Conservation (phyloP, 1,140 invertebrate species). For the Leguminivora glycinivorella region DNA sequence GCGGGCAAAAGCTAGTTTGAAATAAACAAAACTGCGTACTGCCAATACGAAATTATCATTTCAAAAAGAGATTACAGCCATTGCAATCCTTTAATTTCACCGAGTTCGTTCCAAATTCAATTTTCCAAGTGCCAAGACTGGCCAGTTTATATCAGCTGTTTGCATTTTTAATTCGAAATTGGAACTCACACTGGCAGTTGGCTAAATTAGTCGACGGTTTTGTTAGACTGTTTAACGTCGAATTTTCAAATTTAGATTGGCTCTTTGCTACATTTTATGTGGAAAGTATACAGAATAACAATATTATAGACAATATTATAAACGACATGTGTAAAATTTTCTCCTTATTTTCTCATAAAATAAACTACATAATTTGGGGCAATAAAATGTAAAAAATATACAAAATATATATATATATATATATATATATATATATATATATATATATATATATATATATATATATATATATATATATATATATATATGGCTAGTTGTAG, state of each 20-base stretch:
- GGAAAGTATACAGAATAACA: no score
- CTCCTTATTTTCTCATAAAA: no score
- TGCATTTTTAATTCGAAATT: conserved; percentile 5
- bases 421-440: no score
- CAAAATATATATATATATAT: no score
- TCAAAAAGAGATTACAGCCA: background rate
- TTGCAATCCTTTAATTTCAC: background rate
- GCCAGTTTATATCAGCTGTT: background rate
- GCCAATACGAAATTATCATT: background rate
- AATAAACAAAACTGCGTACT: background rate
- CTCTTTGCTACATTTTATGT: no score
- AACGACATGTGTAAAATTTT: no score
- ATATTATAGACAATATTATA: no score
- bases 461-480: no score
- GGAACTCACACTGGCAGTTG: background rate
- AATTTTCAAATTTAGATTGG: background rate
- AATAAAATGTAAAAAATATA: no score
- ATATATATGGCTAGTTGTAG: no score
- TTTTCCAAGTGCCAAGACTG: conserved; percentile 7
- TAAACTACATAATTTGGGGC: no score
- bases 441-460: no score
- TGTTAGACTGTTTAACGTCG: background rate
- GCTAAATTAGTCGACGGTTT: background rate
- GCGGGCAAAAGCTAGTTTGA: background rate
- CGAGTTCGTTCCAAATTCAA: background rate